Evolutionary conservation across 2,888 invertebrate genomes (phyloP), one percentile per base, ranked within the genome.

Genomic region (Calephelis perditalis): DNA sequence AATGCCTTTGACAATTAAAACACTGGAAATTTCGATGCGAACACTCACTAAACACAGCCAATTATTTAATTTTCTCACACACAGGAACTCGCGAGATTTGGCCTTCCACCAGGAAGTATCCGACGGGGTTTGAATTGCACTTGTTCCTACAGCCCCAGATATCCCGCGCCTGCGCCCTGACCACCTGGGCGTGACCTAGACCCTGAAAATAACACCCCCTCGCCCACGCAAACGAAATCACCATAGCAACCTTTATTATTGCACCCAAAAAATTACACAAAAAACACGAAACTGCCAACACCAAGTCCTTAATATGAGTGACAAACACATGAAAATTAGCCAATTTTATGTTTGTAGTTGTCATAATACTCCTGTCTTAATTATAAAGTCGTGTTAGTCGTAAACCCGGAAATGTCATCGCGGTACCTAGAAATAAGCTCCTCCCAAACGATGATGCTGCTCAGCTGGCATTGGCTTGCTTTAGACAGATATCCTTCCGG

Each of bases 181-280:
- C 60, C 68, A 57, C 76, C 74, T 76, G 89, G 91, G 91, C 91
- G 91, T 91, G 86, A 91, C 91, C 91, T 91, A 91, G 91, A 91
- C 91, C 91, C 86, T 91, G 91, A 87, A 86, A 84, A 76, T 71
- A 68, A 71, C 86, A 83, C 84, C 87, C 84, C 79, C 77, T 80
- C 78, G 78, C 90, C 89, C 79, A 86, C 86, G 76, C 84, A 71
- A 65, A 74, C 72, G 73, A 61, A 62, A 84, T 88, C 73, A 40
- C 82, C 77, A 86, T 87, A 76, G 85, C 68, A 73, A 87, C 86
- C 62, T 57, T 58, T 64, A 64, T 63, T 68, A 76, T 74, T 79
- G 68, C 72, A 73, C 67, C 65, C 35, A 57, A 73, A 79, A 77
- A 70, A 64, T 55, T 46, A 61, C 52, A 3, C 58, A 8, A 60